phyloP scores from a whole-genome alignment of 1,140 invertebrate genomes.

The Melipona quadrifasciata region DNA sequence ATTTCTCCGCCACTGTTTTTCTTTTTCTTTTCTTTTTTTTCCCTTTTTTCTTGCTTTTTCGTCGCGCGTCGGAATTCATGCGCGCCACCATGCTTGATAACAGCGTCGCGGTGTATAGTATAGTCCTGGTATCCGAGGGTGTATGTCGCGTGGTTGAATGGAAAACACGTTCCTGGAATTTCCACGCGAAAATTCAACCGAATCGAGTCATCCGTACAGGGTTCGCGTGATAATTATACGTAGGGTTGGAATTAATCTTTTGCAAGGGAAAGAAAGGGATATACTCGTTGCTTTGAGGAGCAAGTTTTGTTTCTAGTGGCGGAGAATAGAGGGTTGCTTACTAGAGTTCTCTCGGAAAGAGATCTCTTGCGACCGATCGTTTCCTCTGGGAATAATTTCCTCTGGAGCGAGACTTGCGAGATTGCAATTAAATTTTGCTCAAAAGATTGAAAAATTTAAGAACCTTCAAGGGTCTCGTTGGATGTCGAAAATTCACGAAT shows the following conservation, averaged over 20 bases:
- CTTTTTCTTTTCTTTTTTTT: background rate
- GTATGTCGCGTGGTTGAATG: background rate
- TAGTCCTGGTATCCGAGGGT: background rate
- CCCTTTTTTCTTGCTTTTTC: background rate
- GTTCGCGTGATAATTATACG: conserved; percentile 18
- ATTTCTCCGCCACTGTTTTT: conserved; percentile 9
- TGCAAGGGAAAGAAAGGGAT: background rate
- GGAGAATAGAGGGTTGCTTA: no score
- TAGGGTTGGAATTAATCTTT: conserved; percentile 10
- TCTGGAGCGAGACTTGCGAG: no score
- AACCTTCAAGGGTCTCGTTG: no score
- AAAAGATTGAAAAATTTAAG: no score
- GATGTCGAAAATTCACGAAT: no score
- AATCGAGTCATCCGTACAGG: conserved; percentile 27
- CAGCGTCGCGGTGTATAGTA: conserved; percentile 11
- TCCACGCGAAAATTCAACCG: conserved; percentile 11
- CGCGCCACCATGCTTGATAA: conserved; percentile 21
- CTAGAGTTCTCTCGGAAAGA: no score
- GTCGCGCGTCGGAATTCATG: conserved; percentile 5
- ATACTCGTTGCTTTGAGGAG: conserved; percentile 12
- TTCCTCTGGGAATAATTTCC: no score
- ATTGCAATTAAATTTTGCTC: no score
- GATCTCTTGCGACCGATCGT: no score
- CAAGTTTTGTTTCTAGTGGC: no score
- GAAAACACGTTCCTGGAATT: background rate